These are phyloP conservation scores for Mnemiopsis leidyi DNA, from an alignment of 37 sponge, comb jelly and placozoan genomes.

Conservation along the genomic window DNA sequence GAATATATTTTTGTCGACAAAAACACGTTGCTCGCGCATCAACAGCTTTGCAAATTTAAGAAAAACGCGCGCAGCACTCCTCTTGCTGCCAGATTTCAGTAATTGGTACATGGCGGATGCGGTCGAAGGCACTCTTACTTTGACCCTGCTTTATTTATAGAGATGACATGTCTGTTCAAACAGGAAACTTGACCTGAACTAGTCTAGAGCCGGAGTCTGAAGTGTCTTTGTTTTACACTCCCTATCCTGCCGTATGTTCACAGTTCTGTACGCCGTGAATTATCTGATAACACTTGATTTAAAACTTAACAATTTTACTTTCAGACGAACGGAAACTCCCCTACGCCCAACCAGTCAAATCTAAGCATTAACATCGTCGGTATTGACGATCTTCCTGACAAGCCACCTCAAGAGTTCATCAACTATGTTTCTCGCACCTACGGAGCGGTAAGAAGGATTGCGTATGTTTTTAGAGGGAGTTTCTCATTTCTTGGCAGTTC, in stretches of 20 bases:
- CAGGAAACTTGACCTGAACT: not conserved
- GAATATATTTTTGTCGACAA: not conserved
- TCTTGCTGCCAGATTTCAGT: not conserved
- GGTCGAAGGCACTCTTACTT: not conserved
- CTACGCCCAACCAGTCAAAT: not conserved
- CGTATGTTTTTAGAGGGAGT: not conserved
- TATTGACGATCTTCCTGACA: not conserved
- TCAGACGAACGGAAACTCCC: slow-evolving; percentile 24
- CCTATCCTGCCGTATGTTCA: too few species aligned
- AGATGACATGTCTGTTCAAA: not conserved
- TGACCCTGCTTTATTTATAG: not conserved
- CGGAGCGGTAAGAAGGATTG: not conserved
- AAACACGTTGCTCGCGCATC: not conserved
- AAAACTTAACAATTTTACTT: not conserved
- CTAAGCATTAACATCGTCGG: not conserved
- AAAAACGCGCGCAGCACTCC: not conserved
- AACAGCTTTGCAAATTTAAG: not conserved
- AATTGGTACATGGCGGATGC: not conserved
- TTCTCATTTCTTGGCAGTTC: too few species aligned
- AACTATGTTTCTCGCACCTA: not conserved
- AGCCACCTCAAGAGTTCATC: not conserved
- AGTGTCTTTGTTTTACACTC: not conserved
- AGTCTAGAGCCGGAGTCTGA: not conserved
- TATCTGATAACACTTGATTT: not conserved
- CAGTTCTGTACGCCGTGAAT: too few species aligned